These are phyloP conservation scores for Microvelia longipes DNA, from an alignment of 1,140 invertebrate genomes.

Conservation along the genomic window DNA sequence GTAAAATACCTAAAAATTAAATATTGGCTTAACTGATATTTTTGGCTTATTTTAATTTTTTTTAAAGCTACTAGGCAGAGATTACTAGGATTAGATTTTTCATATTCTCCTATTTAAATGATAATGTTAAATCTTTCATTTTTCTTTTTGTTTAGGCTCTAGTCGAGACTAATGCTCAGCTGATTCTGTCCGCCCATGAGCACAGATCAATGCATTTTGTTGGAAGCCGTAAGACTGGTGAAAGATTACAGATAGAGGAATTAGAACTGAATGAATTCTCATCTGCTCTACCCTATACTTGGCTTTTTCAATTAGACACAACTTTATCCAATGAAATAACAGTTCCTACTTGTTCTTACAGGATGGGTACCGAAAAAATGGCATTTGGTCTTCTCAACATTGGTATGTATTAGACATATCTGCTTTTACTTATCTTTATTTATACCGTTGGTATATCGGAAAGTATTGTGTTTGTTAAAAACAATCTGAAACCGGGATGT, in stretches of 20 bases:
- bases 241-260: slow-evolving; percentile 16
- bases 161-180: slow-evolving; percentile 48
- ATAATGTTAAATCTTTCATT: too few species aligned
- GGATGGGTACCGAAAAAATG: slow-evolving; percentile 73
- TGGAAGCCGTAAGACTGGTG: slow-evolving; percentile 16
- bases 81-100: too few species aligned
- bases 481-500: neutral
- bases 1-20: too few species aligned
- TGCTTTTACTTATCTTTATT: neutral
- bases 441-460: neutral
- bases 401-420: slow-evolving; percentile 47
- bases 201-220: slow-evolving; percentile 48
- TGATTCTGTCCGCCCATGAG: slow-evolving; percentile 73
- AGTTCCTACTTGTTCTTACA: slow-evolving; percentile 84
- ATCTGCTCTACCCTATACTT: slow-evolving; percentile 28
- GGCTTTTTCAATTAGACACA: slow-evolving; percentile 15
- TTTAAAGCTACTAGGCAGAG: too few species aligned
- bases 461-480: slow-evolving; percentile 1
- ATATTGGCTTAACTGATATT: too few species aligned
- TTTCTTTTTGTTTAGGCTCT: slow-evolving; percentile 37
- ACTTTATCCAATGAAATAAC: slow-evolving; percentile 53
- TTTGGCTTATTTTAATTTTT: too few species aligned
- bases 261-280: slow-evolving; percentile 18
- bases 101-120: too few species aligned
- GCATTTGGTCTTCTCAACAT: slow-evolving; percentile 71